A percentile compares a stretch with the other conserved stretches of the same genome.
Conservation (phyloP, 2,113 vertebrate genomes). For the Caranx melampygus region DNA sequence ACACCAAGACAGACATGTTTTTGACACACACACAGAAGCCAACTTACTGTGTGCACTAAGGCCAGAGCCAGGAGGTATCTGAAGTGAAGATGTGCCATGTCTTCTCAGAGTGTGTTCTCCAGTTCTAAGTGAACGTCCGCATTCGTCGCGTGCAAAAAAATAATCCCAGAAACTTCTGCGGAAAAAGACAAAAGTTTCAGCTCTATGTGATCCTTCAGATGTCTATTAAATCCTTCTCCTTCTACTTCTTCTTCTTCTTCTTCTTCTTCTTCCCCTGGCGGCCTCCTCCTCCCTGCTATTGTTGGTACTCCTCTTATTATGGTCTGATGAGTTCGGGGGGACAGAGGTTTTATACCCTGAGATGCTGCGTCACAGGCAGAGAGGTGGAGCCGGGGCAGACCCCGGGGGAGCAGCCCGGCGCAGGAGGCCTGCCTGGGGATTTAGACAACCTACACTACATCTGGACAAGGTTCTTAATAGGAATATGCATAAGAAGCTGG, state of each 20-base stretch:
- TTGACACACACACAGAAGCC: neutral
- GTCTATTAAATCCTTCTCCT: conserved; percentile 13
- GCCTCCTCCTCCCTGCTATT: neutral
- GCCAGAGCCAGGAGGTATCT: conserved; percentile 68
- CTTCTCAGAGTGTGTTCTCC: conserved; percentile 3
- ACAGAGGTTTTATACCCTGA: conserved; percentile 62
- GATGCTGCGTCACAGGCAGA: conserved; percentile 54
- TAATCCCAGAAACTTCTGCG: conserved; percentile 31
- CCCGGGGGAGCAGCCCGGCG: conserved; percentile 60
- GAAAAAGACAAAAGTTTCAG: conserved; percentile 34
- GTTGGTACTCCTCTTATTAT: conserved; percentile 49
- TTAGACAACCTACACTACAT: conserved; percentile 63
- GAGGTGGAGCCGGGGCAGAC: conserved; percentile 62
- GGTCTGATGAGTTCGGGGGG: conserved; percentile 60
- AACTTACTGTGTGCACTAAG: conserved; percentile 73
- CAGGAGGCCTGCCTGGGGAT: conserved; percentile 51
- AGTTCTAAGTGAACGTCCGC: conserved; percentile 32
- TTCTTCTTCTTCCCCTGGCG: neutral
- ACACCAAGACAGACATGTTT: neutral
- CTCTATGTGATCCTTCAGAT: neutral
- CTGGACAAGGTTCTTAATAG: conserved; percentile 47
- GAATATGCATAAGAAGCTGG: conserved; percentile 68
- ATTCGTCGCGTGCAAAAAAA: conserved; percentile 47
- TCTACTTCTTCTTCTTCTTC: too few relatives aligned
- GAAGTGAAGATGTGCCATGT: conserved; percentile 73